Evolutionary conservation across 2,888 invertebrate genomes (phyloP), one percentile per base, ranked within the genome.

Genomic region (Podotricha telesiphe): DNA sequence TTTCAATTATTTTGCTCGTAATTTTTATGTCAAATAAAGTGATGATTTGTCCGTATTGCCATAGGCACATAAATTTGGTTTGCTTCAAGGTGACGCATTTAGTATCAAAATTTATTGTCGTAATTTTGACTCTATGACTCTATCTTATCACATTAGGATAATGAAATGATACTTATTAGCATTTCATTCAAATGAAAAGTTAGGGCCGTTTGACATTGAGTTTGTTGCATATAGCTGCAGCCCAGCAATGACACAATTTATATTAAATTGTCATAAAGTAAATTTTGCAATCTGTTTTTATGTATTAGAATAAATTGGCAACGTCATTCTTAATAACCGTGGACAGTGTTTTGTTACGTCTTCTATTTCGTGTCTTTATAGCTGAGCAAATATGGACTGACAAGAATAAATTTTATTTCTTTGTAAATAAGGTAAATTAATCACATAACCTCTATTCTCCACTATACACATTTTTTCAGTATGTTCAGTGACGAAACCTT

Each of bases 181-280:
- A 28, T 28, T 28, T 4, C 22, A 51, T 51, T 51, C 15, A 15
- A 22, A 51, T 51, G 28, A 15, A 51, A 28, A 28, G 22, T 13
- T 51, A n/a, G 15, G 8, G 2, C 22, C 7, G 15, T 15, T 51
- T 22, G 8, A 20, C 20, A 20, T 15, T 51, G 6, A 51, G 13
- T 51, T 20, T 13, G 50, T 13, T 50, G 15, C 50, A 51, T 40
- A 70, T 74, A 77, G 72, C 72, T 75, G 74, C 70, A 71, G 17
- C 15, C 42, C 6, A 28, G 6, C 28, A 28, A 28, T 28, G 74
- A 55, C 64, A 67, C 75, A 78, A 78, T 80, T 70, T 75, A 80
- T 80, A 80, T 79, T 79, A 84, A 77, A 80, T 80, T 82, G 80
- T 80, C 80, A 82, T 82, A 82, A 82, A 84, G 83, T 82, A 37